Base-by-base conservation (phyloP, 2,888 invertebrate species). In the Bellardia bayeri region DNA sequence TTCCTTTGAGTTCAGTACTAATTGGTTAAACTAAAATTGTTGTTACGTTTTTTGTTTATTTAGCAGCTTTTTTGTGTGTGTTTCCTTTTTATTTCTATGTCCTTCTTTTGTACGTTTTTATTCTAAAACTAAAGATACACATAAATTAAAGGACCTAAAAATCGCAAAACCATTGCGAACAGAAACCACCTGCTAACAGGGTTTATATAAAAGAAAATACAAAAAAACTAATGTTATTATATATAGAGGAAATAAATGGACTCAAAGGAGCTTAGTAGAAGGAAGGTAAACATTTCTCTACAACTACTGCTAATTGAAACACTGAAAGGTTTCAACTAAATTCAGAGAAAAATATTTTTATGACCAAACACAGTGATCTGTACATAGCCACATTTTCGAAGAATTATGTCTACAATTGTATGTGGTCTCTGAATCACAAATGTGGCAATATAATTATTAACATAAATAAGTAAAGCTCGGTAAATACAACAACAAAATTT, bases 1-100 rank as follows among this genome's bases (percentile, higher is more conserved):
- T 64, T 71, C 83, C 78, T 78, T 83, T 78, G 83, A 71, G 83
- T 78, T 78, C 71, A 37, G 40, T 83, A 78, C 83, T 83, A 83
- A 83, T 83, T 83, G 83, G 71, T 71, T 56, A 56, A 71, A 81
- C 54, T 23, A 64, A 83, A 63, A 64, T 64, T 82, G 54, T 71
- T 78, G 23, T 71, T 49, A 9, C 56, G n/a, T 30, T 58, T 23
- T 30, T 58, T 30, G 3, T 30, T 23, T 30, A 11, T 40, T 40
- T 40, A 2, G 23, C 1, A 13, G 16, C n/a, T 40, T 40, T 0
- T 42, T 66, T 66, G 42, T 42, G 11, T 66, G 9, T 16, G n/a
- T 42, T 66, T 66, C 5, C 3, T 11, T 42, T 40, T 9, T 23
- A 11, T 42, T 66, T 9, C 5, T 42, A 11, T 42, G 42, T 9